These are phyloP conservation scores for Caiman crocodilus DNA, from an alignment of 2,797 vertebrate genomes.

Conservation along the genomic window DNA sequence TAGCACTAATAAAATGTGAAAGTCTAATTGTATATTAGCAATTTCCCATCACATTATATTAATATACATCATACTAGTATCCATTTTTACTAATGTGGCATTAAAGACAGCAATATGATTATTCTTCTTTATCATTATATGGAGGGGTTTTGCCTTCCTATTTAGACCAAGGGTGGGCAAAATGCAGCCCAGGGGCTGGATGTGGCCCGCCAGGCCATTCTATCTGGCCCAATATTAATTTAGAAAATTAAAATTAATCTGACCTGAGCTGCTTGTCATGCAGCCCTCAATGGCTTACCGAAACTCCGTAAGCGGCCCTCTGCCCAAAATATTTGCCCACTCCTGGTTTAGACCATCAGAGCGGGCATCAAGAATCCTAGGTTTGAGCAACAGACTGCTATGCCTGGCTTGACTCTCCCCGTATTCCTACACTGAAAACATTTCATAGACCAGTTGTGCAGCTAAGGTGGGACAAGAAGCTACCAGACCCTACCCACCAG, in stretches of 20 bases:
- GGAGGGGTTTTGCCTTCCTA: conserved; percentile 51
- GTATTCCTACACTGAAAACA: not conserved
- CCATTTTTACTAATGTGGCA: conserved; percentile 83
- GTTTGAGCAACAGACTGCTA: not conserved
- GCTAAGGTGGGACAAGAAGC: not conserved
- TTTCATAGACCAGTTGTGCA: not conserved
- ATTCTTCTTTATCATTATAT: conserved; percentile 74
- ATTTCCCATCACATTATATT: conserved; percentile 85
- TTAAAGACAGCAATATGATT: conserved; percentile 85
- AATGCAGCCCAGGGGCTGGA: too few species aligned
- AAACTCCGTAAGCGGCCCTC: too few species aligned
- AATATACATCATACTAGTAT: conserved; percentile 83
- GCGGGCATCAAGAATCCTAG: not conserved
- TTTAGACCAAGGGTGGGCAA: not conserved
- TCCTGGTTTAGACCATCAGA: not conserved
- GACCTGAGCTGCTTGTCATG: too few species aligned
- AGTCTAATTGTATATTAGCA: conserved; percentile 85
- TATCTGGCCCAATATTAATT: too few species aligned
- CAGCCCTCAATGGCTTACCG: too few species aligned
- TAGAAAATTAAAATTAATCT: too few species aligned
- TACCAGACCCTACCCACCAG: too few species aligned
- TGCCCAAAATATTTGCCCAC: too few species aligned
- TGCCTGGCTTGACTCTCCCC: not conserved
- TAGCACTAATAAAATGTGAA: conserved; percentile 83
- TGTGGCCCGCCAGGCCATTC: too few species aligned